Conservation (phyloP, 2,113 vertebrate species). For the Salvelinus fontinalis region DNA sequence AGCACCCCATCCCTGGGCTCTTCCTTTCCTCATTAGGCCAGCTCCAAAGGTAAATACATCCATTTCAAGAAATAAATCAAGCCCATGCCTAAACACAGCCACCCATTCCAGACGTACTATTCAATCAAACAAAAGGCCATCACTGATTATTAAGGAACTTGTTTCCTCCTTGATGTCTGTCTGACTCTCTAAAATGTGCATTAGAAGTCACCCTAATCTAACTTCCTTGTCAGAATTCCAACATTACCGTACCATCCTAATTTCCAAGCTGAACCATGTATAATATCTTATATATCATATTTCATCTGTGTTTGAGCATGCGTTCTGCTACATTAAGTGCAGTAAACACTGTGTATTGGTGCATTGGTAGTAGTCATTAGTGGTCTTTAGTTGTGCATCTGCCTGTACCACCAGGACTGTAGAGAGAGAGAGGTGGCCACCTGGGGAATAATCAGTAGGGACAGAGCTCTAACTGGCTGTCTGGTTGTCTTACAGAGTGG, state of each 20-base stretch:
- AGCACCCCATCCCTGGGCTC: constrained; percentile 26
- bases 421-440: constrained; percentile 12
- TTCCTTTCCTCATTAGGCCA: constrained; percentile 32
- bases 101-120: background rate
- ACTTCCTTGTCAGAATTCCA: background rate
- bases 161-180: constrained; percentile 11
- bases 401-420: background rate
- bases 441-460: constrained; percentile 15
- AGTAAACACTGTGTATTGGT: background rate
- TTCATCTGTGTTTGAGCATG: background rate
- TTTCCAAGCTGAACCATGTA: background rate
- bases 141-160: constrained; percentile 2
- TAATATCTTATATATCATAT: background rate
- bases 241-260: background rate
- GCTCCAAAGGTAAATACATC: constrained; percentile 44
- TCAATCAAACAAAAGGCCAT: constrained; percentile 30
- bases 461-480: constrained; percentile 29
- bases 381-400: constrained; percentile 2
- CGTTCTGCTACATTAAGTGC: background rate
- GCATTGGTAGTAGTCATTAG: constrained; percentile 3
- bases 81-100: constrained; percentile 19
- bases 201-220: background rate
- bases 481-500: constrained; percentile 30
- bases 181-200: background rate
- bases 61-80: constrained; percentile 38